Evolutionary conservation across 2,888 invertebrate genomes (phyloP).

Genomic region (Drosophila quinaria): DNA sequence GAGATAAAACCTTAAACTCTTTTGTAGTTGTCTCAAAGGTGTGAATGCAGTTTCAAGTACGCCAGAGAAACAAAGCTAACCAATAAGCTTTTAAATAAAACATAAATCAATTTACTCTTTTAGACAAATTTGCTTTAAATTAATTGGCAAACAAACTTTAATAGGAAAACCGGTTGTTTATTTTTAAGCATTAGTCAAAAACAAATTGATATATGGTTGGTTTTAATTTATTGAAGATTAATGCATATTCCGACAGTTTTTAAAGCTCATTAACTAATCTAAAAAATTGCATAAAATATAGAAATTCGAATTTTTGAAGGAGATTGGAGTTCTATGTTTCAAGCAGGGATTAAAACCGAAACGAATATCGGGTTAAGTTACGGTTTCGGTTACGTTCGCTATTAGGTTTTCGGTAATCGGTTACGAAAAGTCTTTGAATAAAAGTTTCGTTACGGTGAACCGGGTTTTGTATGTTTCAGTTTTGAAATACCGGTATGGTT

Average conservation of each 20-base stretch:
- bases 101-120: slow-evolving; percentile 23
- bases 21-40: slow-evolving; percentile 28
- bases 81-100: slow-evolving; percentile 14
- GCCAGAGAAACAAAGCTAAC: slow-evolving; percentile 5
- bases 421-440: too few species aligned
- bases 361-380: too few species aligned
- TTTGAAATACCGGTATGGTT: too few species aligned
- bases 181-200: slow-evolving; percentile 11
- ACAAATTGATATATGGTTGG: slow-evolving; percentile 30
- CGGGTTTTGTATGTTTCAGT: too few species aligned
- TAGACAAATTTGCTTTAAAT: slow-evolving; percentile 29
- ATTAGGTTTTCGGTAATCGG: too few species aligned
- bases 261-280: slow-evolving; percentile 9
- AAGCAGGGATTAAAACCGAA: too few species aligned
- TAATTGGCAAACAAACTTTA: slow-evolving; percentile 34
- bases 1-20: slow-evolving; percentile 35
- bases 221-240: background rate
- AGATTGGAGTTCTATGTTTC: background rate
- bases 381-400: too few species aligned
- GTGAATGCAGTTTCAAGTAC: slow-evolving; percentile 20
- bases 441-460: too few species aligned
- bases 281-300: slow-evolving; percentile 12
- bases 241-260: slow-evolving; percentile 4
- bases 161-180: slow-evolving; percentile 45
- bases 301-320: background rate